Percentiles rank a stretch among this genome's conserved stretches.
These are phyloP conservation scores for Morpho deidamia DNA, from an alignment of 2,888 invertebrate genomes.

Conservation along the genomic window DNA sequence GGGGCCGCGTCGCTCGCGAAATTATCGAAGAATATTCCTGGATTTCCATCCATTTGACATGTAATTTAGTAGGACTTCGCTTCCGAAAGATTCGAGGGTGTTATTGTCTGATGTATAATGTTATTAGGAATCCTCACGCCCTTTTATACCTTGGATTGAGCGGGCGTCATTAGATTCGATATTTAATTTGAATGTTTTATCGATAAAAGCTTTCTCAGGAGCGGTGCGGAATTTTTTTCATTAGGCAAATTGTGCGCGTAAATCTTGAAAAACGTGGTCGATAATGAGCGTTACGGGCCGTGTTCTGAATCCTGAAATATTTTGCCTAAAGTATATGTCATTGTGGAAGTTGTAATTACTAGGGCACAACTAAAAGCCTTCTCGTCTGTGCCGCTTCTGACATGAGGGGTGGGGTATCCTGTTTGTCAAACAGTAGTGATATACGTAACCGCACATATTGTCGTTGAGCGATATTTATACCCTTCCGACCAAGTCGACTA, in stretches of 20 bases:
- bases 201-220: constrained; percentile 23
- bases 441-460: constrained; percentile 18
- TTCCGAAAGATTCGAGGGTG: constrained; percentile 51
- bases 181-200: constrained; percentile 55
- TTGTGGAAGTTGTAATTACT: constrained; percentile 16
- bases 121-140: constrained; percentile 44
- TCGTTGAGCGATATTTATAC: constrained; percentile 8
- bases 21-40: constrained; percentile 61
- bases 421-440: constrained; percentile 47
- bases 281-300: constrained; percentile 29
- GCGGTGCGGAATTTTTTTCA: constrained; percentile 25
- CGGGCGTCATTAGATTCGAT: constrained; percentile 44
- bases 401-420: constrained; percentile 43
- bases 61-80: constrained; percentile 57
- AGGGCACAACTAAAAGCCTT: constrained; percentile 45
- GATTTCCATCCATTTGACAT: constrained; percentile 66
- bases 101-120: constrained; percentile 61
- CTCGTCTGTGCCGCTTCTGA: constrained; percentile 25
- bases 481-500: constrained; percentile 10
- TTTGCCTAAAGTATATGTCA: constrained; percentile 1
- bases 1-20: constrained; percentile 27
- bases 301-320: constrained; percentile 21
- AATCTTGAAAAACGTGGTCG: constrained; percentile 44
- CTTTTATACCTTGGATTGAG: constrained; percentile 38
- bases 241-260: constrained; percentile 42